Evolutionary conservation across 2,888 invertebrate genomes (phyloP), one percentile per base, ranked within the genome.

Genomic region (Boloria selene): DNA sequence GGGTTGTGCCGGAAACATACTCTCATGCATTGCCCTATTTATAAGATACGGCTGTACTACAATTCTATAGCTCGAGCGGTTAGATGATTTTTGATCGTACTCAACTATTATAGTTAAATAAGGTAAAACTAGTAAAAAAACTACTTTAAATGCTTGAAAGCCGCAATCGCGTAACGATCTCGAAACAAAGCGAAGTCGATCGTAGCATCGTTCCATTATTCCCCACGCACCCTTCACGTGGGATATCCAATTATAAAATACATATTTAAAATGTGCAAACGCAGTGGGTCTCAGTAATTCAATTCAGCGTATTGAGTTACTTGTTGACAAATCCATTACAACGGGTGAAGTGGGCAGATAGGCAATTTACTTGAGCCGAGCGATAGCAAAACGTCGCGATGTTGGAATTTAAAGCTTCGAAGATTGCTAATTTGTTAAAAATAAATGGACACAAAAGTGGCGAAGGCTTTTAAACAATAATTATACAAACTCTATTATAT

Each of bases 311-410:
- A 79, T 90, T 77, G 81, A 80, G 82, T 89, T 90, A 84, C 89
- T 79, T 89, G 90, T 90, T 90, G 89, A 90, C 90, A 83, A 80
- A 86, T 83, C 90, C 90, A 90, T 90, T 88, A 88, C 77, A 75
- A 71, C 70, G 71, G 71, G 66, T 69, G 65, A 64, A 70, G 71
- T 77, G 79, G 76, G 78, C 77, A 75, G 76, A 75, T 75, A 77
- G 76, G 75, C 71, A 71, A 77, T 73, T 70, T 73, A 70, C 67
- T 70, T 68, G 73, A 73, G 58, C 56, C 64, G 71, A 70, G 52
- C 67, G 67, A 67, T 66, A 58, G 51, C 65, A 61, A 61, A 64
- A 50, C 47, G 62, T 60, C 31, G 52, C 47, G 62, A 62, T 18
- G 52, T 22, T 54, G 31, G 55, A 58, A 58, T 52, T 64, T 59